A percentile compares a stretch with the other conserved stretches of the same genome.
These are phyloP conservation scores for Sebastolobus alascanus DNA, from an alignment of 2,797 vertebrate species.

Conservation along the genomic window DNA sequence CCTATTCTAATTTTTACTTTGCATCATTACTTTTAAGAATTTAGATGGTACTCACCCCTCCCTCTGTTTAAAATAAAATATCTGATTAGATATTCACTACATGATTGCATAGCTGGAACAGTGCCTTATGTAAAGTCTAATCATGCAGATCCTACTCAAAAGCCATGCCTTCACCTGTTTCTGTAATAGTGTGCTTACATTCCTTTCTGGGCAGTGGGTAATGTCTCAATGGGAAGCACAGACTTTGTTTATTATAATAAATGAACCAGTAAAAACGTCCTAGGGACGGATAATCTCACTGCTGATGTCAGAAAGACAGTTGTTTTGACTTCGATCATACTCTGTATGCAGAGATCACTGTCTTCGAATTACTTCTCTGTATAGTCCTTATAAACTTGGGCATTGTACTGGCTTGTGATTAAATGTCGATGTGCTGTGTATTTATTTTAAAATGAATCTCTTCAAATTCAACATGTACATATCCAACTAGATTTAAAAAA, in stretches of 20 bases:
- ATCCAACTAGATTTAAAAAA: conserved; percentile 31
- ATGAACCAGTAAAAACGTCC: conserved; percentile 6
- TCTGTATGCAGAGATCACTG: conserved; percentile 18
- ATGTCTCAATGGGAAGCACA: conserved; percentile 9
- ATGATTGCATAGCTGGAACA: conserved; percentile 42
- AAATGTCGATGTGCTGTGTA: conserved; percentile 9
- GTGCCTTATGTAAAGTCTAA: conserved; percentile 71
- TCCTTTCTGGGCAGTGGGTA: background rate
- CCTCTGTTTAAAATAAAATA: background rate
- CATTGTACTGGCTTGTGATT: conserved; percentile 15
- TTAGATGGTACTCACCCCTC: background rate
- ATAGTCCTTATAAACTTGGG: conserved; percentile 15
- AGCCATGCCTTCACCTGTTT: background rate
- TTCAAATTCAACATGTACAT: conserved; percentile 39
- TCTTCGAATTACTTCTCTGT: background rate
- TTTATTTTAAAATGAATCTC: conserved; percentile 58
- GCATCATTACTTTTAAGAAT: conserved; percentile 6
- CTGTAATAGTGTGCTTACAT: background rate
- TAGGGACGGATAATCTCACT: conserved; percentile 12
- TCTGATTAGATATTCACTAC: conserved; percentile 5
- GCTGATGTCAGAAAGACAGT: conserved; percentile 19
- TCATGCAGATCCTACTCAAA: background rate
- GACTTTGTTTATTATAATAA: conserved; percentile 32
- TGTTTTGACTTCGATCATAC: conserved; percentile 20
- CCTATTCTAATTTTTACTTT: background rate